phyloP scores from a whole-genome alignment of 1,140 invertebrate species.

The Eriocheir sinensis region DNA sequence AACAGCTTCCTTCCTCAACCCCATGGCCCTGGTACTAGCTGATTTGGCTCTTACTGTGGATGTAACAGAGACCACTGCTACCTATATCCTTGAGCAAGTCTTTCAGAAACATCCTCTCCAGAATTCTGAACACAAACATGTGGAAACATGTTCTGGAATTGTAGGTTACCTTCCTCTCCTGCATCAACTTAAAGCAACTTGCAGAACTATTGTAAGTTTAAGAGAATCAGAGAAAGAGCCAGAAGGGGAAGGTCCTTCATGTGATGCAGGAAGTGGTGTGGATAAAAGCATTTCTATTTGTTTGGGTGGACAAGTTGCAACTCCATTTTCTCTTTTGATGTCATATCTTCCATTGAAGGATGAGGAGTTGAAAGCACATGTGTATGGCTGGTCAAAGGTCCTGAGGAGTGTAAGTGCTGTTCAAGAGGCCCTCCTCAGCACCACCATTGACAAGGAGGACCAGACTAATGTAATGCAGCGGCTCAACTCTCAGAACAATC shows the following conservation, averaged over 20 bases:
- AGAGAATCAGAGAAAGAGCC: not conserved
- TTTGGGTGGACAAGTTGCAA: slow-evolving; percentile 27
- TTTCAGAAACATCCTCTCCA: slow-evolving; percentile 46
- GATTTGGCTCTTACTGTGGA: slow-evolving; percentile 66
- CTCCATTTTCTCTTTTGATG: slow-evolving; percentile 59
- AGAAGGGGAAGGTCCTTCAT: not conserved
- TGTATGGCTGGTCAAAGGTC: slow-evolving; percentile 58
- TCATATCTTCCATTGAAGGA: slow-evolving; percentile 55
- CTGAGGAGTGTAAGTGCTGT: not conserved
- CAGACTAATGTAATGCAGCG: not conserved
- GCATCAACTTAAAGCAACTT: slow-evolving; percentile 48
- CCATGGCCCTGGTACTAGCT: slow-evolving; percentile 59
- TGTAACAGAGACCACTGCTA: slow-evolving; percentile 63
- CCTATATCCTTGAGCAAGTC: slow-evolving; percentile 67
- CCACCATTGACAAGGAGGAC: not conserved
- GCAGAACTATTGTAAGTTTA: slow-evolving; percentile 45
- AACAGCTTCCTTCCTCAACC: slow-evolving; percentile 60
- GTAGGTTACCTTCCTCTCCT: slow-evolving; percentile 62
- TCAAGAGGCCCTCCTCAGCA: not conserved
- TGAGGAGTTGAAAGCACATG: slow-evolving; percentile 36
- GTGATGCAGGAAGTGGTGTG: not conserved
- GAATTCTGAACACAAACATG: not conserved
- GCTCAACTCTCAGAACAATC: not conserved
- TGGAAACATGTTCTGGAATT: not conserved
- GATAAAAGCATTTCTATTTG: not conserved